phyloP scores from a whole-genome alignment of 2,888 invertebrate species.

The Bedellia somnulentella region DNA sequence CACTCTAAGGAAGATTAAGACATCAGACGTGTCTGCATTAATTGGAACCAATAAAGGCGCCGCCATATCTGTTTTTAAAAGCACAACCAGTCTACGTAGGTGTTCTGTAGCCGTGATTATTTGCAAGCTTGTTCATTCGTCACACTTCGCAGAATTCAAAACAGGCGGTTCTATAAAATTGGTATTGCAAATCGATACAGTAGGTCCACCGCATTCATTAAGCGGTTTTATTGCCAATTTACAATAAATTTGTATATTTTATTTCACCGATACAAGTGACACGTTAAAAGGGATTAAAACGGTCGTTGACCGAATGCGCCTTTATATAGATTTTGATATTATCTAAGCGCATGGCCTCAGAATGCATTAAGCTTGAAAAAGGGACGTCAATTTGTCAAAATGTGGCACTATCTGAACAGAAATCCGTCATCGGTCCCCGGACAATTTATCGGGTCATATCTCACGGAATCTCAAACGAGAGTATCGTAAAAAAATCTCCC shows the following conservation, averaged over 20 bases:
- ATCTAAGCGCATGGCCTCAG: slow-evolving; percentile 30
- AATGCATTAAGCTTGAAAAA: slow-evolving; percentile 36
- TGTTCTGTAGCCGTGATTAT: slow-evolving; percentile 12
- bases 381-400: slow-evolving; percentile 53
- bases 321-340: slow-evolving; percentile 2
- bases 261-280: no score
- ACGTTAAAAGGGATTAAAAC: neutral
- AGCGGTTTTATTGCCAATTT: slow-evolving; percentile 2
- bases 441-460: slow-evolving; percentile 45
- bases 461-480: slow-evolving; percentile 26
- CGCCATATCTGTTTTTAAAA: slow-evolving; percentile 4
- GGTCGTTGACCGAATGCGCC: neutral
- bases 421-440: slow-evolving; percentile 45
- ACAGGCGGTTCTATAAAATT: slow-evolving; percentile 4
- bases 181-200: slow-evolving; percentile 4
- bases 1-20: slow-evolving; percentile 7
- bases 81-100: slow-evolving; percentile 11
- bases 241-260: no score
- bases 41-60: slow-evolving; percentile 6
- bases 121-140: slow-evolving; percentile 12
- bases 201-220: neutral
- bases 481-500: slow-evolving; percentile 8
- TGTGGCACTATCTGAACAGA: slow-evolving; percentile 39
- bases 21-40: slow-evolving; percentile 7
- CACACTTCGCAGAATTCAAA: slow-evolving; percentile 16